Evolutionary conservation across 2,113 vertebrate genomes (phyloP).

Genomic region (Oceanites oceanicus): DNA sequence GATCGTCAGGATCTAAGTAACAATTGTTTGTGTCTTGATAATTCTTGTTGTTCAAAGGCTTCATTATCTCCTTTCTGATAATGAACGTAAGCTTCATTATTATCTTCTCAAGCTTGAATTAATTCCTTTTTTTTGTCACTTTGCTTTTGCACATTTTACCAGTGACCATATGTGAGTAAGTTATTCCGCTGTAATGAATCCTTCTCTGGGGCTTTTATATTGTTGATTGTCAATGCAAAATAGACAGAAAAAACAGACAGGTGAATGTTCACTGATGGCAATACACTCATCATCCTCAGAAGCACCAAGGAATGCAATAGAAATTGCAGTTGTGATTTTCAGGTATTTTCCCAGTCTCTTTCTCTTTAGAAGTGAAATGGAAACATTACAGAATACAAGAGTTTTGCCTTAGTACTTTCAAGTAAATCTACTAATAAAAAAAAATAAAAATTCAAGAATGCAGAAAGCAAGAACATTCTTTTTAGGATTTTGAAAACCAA

Average conservation of each 20-base stretch:
- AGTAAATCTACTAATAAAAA: neutral
- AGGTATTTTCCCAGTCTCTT: neutral
- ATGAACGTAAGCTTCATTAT: neutral
- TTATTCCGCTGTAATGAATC: neutral
- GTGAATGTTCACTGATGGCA: neutral
- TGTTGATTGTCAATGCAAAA: neutral
- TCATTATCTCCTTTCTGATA: neutral
- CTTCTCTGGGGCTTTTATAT: neutral
- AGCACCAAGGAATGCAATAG: neutral
- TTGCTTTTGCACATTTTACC: neutral
- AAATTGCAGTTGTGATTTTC: neutral
- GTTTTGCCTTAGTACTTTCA: neutral
- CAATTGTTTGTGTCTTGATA: neutral
- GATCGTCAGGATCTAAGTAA: neutral
- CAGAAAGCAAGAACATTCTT: neutral
- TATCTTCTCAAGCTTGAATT: neutral
- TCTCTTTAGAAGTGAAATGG: neutral
- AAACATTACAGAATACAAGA: neutral
- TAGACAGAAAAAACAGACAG: neutral
- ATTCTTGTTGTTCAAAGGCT: neutral
- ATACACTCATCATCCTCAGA: neutral
- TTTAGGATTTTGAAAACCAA: neutral
- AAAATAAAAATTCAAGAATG: neutral
- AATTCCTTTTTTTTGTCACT: neutral
- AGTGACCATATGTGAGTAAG: neutral